These are phyloP conservation scores for Athalia cordata DNA, from an alignment of 2,888 invertebrate species.

Conservation along the genomic window DNA sequence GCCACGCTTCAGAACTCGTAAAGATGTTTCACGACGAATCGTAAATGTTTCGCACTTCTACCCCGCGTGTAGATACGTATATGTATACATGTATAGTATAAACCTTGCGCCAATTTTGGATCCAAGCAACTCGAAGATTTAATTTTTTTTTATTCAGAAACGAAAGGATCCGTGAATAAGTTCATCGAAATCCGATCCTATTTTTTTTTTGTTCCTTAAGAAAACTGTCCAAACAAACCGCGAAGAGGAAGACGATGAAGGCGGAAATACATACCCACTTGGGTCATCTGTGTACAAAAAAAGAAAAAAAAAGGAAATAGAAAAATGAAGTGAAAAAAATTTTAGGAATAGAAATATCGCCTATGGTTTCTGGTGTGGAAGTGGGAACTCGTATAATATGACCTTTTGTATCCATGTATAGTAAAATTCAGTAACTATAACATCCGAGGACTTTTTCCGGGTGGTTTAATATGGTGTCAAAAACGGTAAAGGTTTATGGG, in stretches of 20 bases:
- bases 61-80: neutral
- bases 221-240: neutral
- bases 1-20: constrained; percentile 45
- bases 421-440: neutral
- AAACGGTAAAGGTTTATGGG: constrained; percentile 33
- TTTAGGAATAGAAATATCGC: neutral
- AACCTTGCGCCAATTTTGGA: constrained; percentile 8
- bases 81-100: neutral
- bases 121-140: neutral
- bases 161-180: neutral
- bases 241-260: neutral
- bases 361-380: constrained; percentile 27
- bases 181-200: no score
- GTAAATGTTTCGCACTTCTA: constrained; percentile 42
- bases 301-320: neutral
- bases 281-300: neutral
- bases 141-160: neutral
- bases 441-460: constrained; percentile 42
- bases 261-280: neutral
- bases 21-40: constrained; percentile 41
- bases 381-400: constrained; percentile 37
- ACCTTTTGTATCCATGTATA: neutral
- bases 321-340: neutral
- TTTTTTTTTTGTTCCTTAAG: neutral
- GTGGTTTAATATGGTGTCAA: constrained; percentile 34